phyloP scores from a whole-genome alignment of 2,113 vertebrate species.

The Takifugu bimaculatus region DNA sequence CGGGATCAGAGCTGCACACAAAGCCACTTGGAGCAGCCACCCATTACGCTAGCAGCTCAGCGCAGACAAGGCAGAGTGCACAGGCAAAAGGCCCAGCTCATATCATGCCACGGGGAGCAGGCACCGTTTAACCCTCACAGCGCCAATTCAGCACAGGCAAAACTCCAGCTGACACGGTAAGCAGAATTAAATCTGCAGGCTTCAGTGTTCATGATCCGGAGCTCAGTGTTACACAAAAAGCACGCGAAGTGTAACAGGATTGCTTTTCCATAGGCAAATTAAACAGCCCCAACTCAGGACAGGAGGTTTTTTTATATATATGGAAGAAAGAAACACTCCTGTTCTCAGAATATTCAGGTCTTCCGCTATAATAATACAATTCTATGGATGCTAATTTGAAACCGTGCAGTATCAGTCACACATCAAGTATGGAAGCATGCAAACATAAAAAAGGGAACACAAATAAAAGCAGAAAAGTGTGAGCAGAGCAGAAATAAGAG shows the following conservation, averaged over 20 bases:
- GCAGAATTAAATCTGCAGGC: constrained; percentile 54
- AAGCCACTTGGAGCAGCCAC: constrained; percentile 56
- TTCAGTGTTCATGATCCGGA: constrained; percentile 42
- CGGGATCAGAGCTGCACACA: constrained; percentile 46
- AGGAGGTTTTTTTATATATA: neutral
- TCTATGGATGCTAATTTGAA: no score
- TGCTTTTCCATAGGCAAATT: constrained; percentile 28
- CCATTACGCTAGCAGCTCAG: constrained; percentile 41
- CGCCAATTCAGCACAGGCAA: constrained; percentile 49
- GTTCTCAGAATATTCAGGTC: no score
- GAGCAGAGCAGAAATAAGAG: neutral
- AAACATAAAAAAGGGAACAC: neutral
- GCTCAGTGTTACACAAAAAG: constrained; percentile 33
- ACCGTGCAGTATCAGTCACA: no score
- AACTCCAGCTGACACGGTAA: constrained; percentile 57
- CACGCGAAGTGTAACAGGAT: constrained; percentile 22
- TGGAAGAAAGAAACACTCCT: no score
- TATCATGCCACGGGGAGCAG: constrained; percentile 66
- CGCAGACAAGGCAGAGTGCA: constrained; percentile 55
- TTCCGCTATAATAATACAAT: no score
- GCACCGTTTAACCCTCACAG: constrained; percentile 60
- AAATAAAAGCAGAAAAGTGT: neutral
- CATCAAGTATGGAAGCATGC: no score
- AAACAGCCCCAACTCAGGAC: constrained; percentile 1
- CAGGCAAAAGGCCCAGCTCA: constrained; percentile 64